Evolutionary conservation across 1,140 invertebrate genomes (phyloP).

Genomic region (Diachasma alloeum): DNA sequence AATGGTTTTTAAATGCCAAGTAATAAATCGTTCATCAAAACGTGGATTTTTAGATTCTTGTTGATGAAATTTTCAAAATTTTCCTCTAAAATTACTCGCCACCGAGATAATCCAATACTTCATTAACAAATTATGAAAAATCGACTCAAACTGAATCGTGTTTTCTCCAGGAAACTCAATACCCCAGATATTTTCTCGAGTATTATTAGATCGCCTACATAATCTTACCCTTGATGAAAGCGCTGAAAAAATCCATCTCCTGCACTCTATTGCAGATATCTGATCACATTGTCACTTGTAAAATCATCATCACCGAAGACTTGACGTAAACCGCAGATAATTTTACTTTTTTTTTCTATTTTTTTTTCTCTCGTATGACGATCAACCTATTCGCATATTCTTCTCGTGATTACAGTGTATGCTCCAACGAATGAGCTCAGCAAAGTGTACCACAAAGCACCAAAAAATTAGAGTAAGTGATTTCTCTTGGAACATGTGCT

Average conservation of each 20-base stretch:
- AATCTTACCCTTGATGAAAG: neutral
- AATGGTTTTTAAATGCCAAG: too few species aligned
- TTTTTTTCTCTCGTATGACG: constrained; percentile 11
- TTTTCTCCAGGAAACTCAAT: neutral
- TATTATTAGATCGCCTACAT: too few species aligned
- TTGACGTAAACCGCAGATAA: neutral
- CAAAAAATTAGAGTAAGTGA: constrained; percentile 91
- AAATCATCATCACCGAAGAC: neutral
- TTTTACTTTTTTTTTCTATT: constrained; percentile 1
- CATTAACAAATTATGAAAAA: too few species aligned
- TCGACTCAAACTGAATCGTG: too few species aligned
- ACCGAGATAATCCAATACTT: too few species aligned
- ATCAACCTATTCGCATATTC: constrained; percentile 44
- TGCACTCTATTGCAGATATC: neutral
- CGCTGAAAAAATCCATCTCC: neutral
- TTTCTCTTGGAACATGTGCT: constrained; percentile 52
- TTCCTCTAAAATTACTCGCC: neutral
- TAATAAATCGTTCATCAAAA: too few species aligned
- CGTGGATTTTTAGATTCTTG: too few species aligned
- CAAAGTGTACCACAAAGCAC: constrained; percentile 83
- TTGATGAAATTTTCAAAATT: too few species aligned
- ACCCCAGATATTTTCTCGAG: neutral
- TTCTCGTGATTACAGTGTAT: constrained; percentile 79
- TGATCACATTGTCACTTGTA: neutral
- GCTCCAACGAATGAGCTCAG: constrained; percentile 87